Percentiles rank a stretch among this genome's conserved stretches.
phyloP scores from a whole-genome alignment of 2,888 invertebrate genomes.

The Griposia aprilina region DNA sequence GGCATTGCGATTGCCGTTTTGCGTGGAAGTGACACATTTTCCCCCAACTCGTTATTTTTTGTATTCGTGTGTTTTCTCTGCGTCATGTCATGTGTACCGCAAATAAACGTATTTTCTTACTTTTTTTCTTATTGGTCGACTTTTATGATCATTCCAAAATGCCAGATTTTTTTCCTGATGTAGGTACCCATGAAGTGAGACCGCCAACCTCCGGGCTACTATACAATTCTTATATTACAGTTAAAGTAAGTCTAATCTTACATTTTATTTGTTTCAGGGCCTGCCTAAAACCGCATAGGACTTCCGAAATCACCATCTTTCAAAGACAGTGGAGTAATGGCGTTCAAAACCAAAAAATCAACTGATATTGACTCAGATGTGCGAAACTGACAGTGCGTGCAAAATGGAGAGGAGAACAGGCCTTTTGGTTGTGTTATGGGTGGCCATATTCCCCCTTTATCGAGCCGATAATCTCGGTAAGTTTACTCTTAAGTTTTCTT shows the following conservation, averaged over 20 bases:
- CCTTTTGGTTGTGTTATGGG: conserved; percentile 83
- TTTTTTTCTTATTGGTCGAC: no score
- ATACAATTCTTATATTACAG: no score
- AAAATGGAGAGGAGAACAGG: conserved; percentile 81
- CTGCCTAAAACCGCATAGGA: not conserved
- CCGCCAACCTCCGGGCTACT: not conserved
- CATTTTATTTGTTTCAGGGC: conserved; percentile 45
- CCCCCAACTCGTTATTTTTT: no score
- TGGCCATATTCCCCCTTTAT: conserved; percentile 83
- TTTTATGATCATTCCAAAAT: not conserved
- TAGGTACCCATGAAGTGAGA: not conserved
- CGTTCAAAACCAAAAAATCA: conserved; percentile 39
- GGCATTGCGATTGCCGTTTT: no score
- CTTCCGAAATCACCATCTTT: not conserved
- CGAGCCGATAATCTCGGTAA: conserved; percentile 88
- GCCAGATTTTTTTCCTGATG: not conserved
- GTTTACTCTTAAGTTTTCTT: conserved; percentile 56
- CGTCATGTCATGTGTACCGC: no score
- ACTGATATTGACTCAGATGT: conserved; percentile 50
- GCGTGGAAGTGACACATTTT: no score
- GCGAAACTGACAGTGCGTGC: conserved; percentile 66
- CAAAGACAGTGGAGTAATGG: conserved; percentile 56
- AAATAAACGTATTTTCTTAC: no score
- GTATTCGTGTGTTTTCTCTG: no score
- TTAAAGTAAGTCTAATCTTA: not conserved